Percentiles rank a stretch among this genome's conserved stretches.
phyloP scores from a whole-genome alignment of 2,797 vertebrate species.

The Mormyrops boulengeri region DNA sequence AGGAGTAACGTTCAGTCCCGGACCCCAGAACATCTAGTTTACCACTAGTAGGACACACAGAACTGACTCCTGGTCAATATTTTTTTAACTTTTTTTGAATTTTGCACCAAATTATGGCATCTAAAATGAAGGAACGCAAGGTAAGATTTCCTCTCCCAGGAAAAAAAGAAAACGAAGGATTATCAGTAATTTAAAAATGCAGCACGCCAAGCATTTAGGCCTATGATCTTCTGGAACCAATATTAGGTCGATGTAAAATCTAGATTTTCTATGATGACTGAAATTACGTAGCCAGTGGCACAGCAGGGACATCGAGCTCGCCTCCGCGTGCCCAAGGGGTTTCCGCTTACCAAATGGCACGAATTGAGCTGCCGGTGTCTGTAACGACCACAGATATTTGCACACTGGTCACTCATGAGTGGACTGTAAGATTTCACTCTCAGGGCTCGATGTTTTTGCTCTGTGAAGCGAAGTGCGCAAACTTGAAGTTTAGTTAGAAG shows the following conservation, averaged over 20 bases:
- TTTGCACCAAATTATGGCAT: constrained; percentile 68
- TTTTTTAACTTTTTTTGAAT: constrained; percentile 24
- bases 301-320: neutral
- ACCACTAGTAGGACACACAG: constrained; percentile 41
- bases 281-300: neutral
- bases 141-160: constrained; percentile 54
- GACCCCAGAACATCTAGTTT: constrained; percentile 58
- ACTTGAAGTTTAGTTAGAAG: neutral
- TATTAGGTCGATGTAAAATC: neutral
- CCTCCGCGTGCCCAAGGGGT: neutral
- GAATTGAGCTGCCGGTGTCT: neutral
- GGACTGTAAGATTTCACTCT: neutral
- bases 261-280: neutral
- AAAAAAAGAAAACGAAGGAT: neutral
- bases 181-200: neutral
- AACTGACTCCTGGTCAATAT: constrained; percentile 21
- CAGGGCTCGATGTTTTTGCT: neutral
- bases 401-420: neutral
- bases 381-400: neutral
- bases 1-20: constrained; percentile 49
- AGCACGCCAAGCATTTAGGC: neutral
- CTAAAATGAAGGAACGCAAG: constrained; percentile 87
- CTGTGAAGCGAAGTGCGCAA: neutral
- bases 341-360: neutral
- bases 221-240: neutral